phyloP scores from a whole-genome alignment of 1,140 invertebrate genomes.

The Steinernema feltiae region DNA sequence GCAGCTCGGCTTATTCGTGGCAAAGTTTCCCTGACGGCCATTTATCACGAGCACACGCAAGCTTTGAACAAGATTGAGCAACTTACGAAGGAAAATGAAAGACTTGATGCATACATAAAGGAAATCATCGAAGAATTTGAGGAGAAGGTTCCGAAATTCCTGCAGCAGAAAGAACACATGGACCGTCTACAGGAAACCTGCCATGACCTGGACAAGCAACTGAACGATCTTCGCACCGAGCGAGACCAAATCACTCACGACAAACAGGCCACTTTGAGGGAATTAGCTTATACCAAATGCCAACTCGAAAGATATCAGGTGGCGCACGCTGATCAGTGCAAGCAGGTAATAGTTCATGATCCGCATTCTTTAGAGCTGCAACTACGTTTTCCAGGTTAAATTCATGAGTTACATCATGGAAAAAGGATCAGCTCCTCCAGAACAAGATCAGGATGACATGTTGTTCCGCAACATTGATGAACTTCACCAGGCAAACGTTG shows the following conservation, averaged over 20 bases:
- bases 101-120: not conserved
- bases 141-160: not conserved
- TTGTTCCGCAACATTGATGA: constrained; percentile 8
- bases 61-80: not conserved
- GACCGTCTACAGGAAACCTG: not conserved
- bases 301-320: not conserved
- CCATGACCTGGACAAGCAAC: not conserved
- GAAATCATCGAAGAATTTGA: not conserved
- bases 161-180: not conserved
- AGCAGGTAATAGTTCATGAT: not conserved
- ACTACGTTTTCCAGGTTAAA: not conserved
- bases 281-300: not conserved
- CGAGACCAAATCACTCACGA: not conserved
- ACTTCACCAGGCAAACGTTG: not conserved
- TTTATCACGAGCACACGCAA: not conserved
- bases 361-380: not conserved
- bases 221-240: not conserved
- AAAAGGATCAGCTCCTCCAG: not conserved
- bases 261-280: not conserved
- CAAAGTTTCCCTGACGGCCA: not conserved
- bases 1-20: not conserved
- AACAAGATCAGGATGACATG: not conserved
- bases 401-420: not conserved
- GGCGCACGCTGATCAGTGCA: not conserved
- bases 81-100: not conserved